Conservation (phyloP, 2,888 invertebrate genomes). For the Dolichomitus sp. region DNA sequence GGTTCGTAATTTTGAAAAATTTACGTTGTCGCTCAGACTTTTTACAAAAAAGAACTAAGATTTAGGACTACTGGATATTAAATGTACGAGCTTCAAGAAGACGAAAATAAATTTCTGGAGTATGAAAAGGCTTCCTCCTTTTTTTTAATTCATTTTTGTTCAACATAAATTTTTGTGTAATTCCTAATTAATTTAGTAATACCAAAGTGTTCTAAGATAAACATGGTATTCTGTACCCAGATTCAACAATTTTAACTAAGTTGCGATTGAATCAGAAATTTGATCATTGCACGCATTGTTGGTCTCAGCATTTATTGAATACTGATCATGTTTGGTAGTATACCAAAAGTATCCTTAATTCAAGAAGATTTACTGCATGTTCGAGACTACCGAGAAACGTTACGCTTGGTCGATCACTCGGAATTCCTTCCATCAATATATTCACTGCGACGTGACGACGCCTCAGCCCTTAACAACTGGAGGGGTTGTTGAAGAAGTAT, state of each 20-base stretch:
- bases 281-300: background rate
- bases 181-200: background rate
- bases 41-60: no score
- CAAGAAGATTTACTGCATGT: background rate
- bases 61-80: no score
- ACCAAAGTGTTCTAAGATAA: background rate
- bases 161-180: background rate
- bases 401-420: constrained; percentile 10
- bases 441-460: constrained; percentile 25
- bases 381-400: constrained; percentile 13
- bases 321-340: constrained; percentile 2
- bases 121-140: no score
- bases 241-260: background rate
- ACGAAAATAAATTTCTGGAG: no score
- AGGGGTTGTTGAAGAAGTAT: constrained; percentile 14
- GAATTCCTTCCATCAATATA: constrained; percentile 33
- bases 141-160: no score
- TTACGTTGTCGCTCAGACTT: no score
- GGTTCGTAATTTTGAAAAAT: no score
- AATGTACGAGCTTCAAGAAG: no score
- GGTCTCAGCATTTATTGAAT: background rate
- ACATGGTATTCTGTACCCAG: background rate
- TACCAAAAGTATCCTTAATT: background rate
- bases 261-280: background rate
- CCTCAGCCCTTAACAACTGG: constrained; percentile 6